Conservation (phyloP, 2,797 vertebrate genomes). For the Benthosema pterotum region DNA sequence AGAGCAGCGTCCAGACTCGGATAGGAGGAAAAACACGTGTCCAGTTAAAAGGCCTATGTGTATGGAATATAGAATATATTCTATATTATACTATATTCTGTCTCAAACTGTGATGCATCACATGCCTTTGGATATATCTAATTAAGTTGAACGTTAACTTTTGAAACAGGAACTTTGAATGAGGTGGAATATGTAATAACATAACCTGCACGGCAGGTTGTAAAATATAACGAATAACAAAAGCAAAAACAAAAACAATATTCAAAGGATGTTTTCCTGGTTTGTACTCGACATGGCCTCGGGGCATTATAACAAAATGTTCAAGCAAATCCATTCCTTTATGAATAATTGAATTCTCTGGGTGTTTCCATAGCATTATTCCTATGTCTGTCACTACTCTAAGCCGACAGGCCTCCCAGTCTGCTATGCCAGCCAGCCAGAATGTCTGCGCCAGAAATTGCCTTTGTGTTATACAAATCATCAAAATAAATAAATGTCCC, state of each 20-base stretch:
- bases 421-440: constrained; percentile 14
- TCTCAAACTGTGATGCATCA: not conserved
- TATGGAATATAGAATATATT: constrained; percentile 40
- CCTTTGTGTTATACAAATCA: constrained; percentile 56
- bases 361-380: constrained; percentile 30
- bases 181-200: not conserved
- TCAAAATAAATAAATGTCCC: constrained; percentile 26
- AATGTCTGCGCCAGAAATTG: constrained; percentile 28
- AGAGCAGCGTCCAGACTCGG: constrained; percentile 29
- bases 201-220: not conserved
- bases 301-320: constrained; percentile 23
- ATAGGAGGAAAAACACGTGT: constrained; percentile 36
- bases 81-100: constrained; percentile 27
- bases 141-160: constrained; percentile 1
- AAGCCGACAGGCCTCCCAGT: constrained; percentile 23
- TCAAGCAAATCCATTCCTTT: constrained; percentile 29
- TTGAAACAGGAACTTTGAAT: constrained; percentile 1
- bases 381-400: constrained; percentile 25
- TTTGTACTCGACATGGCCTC: constrained; percentile 7
- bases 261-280: not conserved
- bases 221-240: not conserved
- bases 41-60: constrained; percentile 34
- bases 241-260: not conserved
- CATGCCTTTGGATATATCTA: not conserved
- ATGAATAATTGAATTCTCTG: constrained; percentile 36